Conservation (phyloP, 1,140 invertebrate genomes). For the Bombus consobrinus region DNA sequence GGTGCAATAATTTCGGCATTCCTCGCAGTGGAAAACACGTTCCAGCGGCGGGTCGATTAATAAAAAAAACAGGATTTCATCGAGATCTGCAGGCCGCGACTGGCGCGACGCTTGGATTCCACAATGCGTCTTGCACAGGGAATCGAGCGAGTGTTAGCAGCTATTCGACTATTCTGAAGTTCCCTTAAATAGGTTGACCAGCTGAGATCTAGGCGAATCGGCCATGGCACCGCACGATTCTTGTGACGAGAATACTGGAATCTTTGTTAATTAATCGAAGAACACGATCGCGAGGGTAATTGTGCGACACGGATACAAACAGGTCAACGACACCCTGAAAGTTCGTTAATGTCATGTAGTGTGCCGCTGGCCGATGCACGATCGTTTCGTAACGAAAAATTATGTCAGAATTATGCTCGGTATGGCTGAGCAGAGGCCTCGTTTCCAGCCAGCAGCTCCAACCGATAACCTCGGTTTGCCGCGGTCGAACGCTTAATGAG, state of each 20-base stretch:
- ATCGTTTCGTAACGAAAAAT: slow-evolving; percentile 64
- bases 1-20: slow-evolving; percentile 23
- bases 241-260: neutral
- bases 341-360: slow-evolving; percentile 21
- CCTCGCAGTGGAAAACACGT: neutral
- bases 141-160: neutral
- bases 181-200: too few species aligned
- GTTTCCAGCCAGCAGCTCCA: slow-evolving; percentile 45
- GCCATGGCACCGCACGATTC: too few species aligned
- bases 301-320: slow-evolving; percentile 35
- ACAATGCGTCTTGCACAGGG: neutral
- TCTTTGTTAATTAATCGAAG: slow-evolving; percentile 1
- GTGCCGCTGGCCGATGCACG: neutral
- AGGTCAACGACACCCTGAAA: slow-evolving; percentile 36
- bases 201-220: too few species aligned
- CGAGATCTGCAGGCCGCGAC: neutral
- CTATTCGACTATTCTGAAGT: neutral
- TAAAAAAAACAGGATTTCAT: slow-evolving; percentile 6
- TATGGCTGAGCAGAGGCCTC: slow-evolving; percentile 28
- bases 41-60: neutral
- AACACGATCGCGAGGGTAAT: slow-evolving; percentile 43
- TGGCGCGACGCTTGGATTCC: neutral
- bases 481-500: slow-evolving; percentile 61
- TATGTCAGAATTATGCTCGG: slow-evolving; percentile 55
- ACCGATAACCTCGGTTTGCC: slow-evolving; percentile 60